Conservation (phyloP, 1,140 invertebrate species). For the Dendrolimus punctatus region DNA sequence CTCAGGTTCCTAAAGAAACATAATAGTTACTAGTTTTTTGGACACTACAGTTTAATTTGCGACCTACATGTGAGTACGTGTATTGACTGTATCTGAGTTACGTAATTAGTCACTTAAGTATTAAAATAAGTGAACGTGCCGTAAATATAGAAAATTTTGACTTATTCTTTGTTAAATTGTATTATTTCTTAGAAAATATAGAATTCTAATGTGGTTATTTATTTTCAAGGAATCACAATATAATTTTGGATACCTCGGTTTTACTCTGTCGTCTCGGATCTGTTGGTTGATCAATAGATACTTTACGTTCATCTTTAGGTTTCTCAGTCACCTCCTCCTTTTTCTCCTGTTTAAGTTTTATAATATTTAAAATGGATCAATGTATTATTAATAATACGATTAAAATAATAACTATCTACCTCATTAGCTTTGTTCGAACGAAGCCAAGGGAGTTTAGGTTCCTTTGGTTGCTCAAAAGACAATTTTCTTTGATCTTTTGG, state of each 20-base stretch:
- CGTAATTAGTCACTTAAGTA: too few relatives aligned
- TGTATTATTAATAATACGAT: neutral
- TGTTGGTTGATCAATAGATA: neutral
- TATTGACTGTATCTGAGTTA: too few relatives aligned
- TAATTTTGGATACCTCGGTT: neutral
- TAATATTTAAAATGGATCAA: neutral
- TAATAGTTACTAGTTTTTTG: too few relatives aligned
- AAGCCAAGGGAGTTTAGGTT: conserved; percentile 13
- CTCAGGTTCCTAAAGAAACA: conserved; percentile 1
- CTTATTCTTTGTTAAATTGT: too few relatives aligned
- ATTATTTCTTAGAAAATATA: conserved; percentile 4
- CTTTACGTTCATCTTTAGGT: conserved; percentile 2
- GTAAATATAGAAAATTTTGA: too few relatives aligned
- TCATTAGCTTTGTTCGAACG: conserved; percentile 19
- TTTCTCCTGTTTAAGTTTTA: neutral
- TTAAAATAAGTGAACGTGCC: too few relatives aligned
- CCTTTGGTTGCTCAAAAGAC: conserved; percentile 4
- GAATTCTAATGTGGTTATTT: too few relatives aligned
- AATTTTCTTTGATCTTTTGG: conserved; percentile 1
- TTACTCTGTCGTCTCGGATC: conserved; percentile 1
- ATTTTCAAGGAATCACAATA: neutral
- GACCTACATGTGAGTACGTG: too few relatives aligned
- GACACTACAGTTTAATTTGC: too few relatives aligned
- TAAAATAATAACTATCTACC: conserved; percentile 10
- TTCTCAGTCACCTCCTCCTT: conserved; percentile 2